Percentiles rank a stretch among this genome's conserved stretches.
Evolutionary conservation across 2,888 invertebrate species (phyloP).

Genomic region (Diaperis boleti): DNA sequence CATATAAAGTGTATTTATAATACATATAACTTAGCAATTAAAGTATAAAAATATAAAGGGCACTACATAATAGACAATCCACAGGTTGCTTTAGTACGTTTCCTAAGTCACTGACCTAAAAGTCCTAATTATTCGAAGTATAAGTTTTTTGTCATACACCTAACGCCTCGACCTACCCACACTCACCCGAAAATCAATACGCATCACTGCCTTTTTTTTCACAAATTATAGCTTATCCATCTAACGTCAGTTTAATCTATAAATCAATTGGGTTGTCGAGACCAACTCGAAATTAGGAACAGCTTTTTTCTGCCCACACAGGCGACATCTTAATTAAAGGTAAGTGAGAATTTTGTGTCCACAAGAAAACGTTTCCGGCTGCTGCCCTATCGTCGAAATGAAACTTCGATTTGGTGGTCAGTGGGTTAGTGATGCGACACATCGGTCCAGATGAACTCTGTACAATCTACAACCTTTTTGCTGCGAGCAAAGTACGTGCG

Average conservation of each 20-base stretch:
- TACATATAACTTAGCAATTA: too few relatives aligned
- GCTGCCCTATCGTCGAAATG: slow-evolving; percentile 17
- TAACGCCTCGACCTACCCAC: neutral
- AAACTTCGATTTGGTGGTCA: slow-evolving; percentile 50
- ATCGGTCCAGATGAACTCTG: slow-evolving; percentile 48
- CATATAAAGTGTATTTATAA: too few relatives aligned
- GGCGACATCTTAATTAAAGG: slow-evolving; percentile 26
- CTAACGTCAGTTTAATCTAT: slow-evolving; percentile 29
- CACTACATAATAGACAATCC: too few relatives aligned
- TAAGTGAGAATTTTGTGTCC: slow-evolving; percentile 14
- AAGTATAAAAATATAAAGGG: too few relatives aligned
- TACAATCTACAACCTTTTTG: neutral
- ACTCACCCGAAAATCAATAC: neutral
- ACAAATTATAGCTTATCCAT: slow-evolving; percentile 24
- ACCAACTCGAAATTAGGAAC: neutral
- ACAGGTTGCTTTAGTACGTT: too few relatives aligned
- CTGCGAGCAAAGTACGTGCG: slow-evolving; percentile 30
- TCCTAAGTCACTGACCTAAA: too few relatives aligned
- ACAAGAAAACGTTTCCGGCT: slow-evolving; percentile 13
- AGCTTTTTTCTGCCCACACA: slow-evolving; percentile 15
- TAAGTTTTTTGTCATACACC: too few relatives aligned
- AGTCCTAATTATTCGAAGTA: too few relatives aligned
- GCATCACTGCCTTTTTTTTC: slow-evolving; percentile 14
- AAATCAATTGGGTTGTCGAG: slow-evolving; percentile 17
- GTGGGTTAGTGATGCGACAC: slow-evolving; percentile 57